Base-by-base conservation (phyloP, 2,797 vertebrate species). In the Lacerta viridis region DNA sequence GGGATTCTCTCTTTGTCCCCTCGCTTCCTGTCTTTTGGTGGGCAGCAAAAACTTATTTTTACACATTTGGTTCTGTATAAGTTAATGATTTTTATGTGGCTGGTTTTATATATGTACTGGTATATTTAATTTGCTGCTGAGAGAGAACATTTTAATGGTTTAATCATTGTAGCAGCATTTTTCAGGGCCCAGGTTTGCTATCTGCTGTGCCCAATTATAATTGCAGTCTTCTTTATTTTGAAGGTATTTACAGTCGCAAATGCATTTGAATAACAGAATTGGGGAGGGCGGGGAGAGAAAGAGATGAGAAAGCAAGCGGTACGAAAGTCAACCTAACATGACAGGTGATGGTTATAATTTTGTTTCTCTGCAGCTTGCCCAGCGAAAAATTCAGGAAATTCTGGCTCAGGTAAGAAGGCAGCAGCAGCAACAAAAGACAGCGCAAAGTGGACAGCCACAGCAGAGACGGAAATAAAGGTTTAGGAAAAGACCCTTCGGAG, bases 341-440 rank as follows among this genome's bases (percentile, higher is more conserved):
- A 66, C 7, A 33, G 7, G 39, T 74, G 33, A 64, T 46, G 1
- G 6, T 43, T 75, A 29, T n/a, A 68, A 71, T 36, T 86, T 10
- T 20, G 59, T 72, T 79, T 50, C 93, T 86, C 85, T 95, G 50
- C 93, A 99, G 99, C 97, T 99, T 97, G 99, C 99, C 93, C 99
- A 99, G 97, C 98, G 99, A 88, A 99, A 99, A 98, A 99, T 99
- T 97, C 99, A 99, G 97, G 99, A 99, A 97, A 99, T 99, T 95
- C 96, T 99, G 95, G 97, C 98, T 96, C 99, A 99, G 98, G 99
- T 99, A 96, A 98, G 98, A 96, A 98, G 99, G 96, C 99, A 99
- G 93, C 98, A 99, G 96, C 98, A 99, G 94, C 97, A 98, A 84
- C 97, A 97, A 95, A 97, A 97, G 94, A 96, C 96, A 85, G 94